Base-by-base conservation (phyloP, 2,888 invertebrate species). In the Euzetes globulus region DNA sequence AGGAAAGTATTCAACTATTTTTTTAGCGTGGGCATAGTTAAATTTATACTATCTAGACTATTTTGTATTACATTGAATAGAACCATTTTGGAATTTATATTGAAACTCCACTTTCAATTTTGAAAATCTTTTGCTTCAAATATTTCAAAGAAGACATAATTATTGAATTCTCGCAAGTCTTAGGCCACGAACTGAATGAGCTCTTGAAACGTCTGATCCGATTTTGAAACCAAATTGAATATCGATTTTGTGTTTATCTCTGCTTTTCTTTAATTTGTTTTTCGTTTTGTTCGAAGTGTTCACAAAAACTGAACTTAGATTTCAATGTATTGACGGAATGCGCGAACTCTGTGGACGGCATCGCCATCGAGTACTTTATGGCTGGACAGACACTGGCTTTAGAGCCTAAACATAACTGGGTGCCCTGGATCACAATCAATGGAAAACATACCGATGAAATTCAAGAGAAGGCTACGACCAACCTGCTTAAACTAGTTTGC, bases 321-420 rank as follows among this genome's bases (percentile, higher is more conserved):
- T 65, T 65, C 37, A 37, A 33, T 19, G 37, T 19, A 37, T 37
- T 65, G 65, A 27, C 15, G 17, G 37, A 65, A 15, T 65, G 65
- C 65, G 33, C 65, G n/a, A 65, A 65, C 65, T 65, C 65, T 37
- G 5, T 37, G 65, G 65, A 65, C 4, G 65, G 65, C 1, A 7
- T 65, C 2, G 65, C 37, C 19, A 65, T 65, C 37, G 65, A 65
- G 19, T 65, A 65, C 65, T 65, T 65, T n/a, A 68, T 68, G 68
- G n/a, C 41, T 11, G 45, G 45, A 17, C 41, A 68, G 45, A 68
- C 68, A 7, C 11, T 1, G 3, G 9, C n/a, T 33, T 11, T 68
- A 13, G 13, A 68, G 13, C 68, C 68, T 2, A 19, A 6, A 13
- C 68, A 68, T n/a, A 68, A 2, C 11, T 68, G n/a, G n/a, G 22